Percentiles rank a stretch among this genome's conserved stretches.
Conservation (phyloP, 2,888 invertebrate genomes). For the Aleiodes alternator region DNA sequence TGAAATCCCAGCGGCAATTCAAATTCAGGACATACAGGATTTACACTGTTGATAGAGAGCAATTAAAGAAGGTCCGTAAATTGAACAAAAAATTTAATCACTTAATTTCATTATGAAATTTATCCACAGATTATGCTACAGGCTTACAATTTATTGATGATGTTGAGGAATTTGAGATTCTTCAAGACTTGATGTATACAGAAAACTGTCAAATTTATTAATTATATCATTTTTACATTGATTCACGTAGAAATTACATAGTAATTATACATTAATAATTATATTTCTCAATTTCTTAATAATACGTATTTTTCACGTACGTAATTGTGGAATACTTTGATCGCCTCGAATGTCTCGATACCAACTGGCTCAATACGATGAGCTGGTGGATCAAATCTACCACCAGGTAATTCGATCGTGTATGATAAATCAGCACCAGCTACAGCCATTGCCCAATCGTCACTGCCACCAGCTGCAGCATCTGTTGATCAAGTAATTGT, state of each 20-base stretch:
- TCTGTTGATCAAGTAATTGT: slow-evolving; percentile 66
- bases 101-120: too few relatives aligned
- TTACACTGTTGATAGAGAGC: too few relatives aligned
- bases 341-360: slow-evolving; percentile 79
- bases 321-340: slow-evolving; percentile 76
- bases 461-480: slow-evolving; percentile 80
- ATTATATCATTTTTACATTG: neutral
- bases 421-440: slow-evolving; percentile 79
- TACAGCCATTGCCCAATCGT: slow-evolving; percentile 80
- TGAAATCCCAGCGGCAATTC: too few relatives aligned
- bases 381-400: slow-evolving; percentile 79
- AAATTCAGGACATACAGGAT: too few relatives aligned
- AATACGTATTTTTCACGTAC: slow-evolving; percentile 53
- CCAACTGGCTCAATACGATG: slow-evolving; percentile 78
- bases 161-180: too few relatives aligned
- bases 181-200: too few relatives aligned
- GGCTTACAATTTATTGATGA: too few relatives aligned
- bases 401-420: slow-evolving; percentile 82
- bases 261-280: neutral
- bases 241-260: neutral
- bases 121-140: too few relatives aligned
- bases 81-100: too few relatives aligned
- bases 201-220: too few relatives aligned
- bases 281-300: neutral
- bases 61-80: too few relatives aligned